phyloP scores from a whole-genome alignment of 1,140 invertebrate genomes.

The Branchinecta lynchi region DNA sequence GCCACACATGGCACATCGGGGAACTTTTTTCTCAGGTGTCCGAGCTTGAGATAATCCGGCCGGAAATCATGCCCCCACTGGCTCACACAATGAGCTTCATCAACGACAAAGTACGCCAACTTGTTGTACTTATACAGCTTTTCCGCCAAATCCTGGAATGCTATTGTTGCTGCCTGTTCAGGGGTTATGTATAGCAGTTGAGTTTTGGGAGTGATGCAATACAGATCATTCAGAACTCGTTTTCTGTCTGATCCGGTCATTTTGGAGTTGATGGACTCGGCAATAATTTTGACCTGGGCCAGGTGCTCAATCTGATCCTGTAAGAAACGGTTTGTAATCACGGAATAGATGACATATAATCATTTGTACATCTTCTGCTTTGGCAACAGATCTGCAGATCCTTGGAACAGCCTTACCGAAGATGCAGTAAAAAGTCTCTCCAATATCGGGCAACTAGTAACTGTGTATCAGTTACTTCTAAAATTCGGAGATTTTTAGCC shows the following conservation, averaged over 20 bases:
- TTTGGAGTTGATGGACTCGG: conserved; percentile 78
- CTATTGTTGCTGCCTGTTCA: conserved; percentile 63
- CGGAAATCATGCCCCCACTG: conserved; percentile 97
- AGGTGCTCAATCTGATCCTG: conserved; percentile 40
- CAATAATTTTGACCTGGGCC: conserved; percentile 46
- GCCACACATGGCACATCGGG: conserved; percentile 63
- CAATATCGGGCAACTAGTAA: no score
- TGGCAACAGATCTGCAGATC: no score
- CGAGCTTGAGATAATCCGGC: conserved; percentile 80
- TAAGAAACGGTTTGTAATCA: conserved; percentile 9
- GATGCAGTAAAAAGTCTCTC: no score
- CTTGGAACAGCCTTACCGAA: no score
- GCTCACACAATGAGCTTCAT: conserved; percentile 95
- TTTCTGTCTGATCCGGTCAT: conserved; percentile 53
- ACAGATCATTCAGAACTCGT: conserved; percentile 54
- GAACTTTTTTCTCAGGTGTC: conserved; percentile 49
- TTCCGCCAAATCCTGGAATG: conserved; percentile 42
- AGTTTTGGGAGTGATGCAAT: conserved; percentile 47
- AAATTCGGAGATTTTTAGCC: no score
- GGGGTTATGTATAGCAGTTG: conserved; percentile 81
- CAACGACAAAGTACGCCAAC: conserved; percentile 52
- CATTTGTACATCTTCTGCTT: no score
- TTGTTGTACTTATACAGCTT: conserved; percentile 36
- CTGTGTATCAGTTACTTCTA: no score
- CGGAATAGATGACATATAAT: no score